Base-by-base conservation (phyloP, 1,140 invertebrate species). In the Globodera rostochiensis region DNA sequence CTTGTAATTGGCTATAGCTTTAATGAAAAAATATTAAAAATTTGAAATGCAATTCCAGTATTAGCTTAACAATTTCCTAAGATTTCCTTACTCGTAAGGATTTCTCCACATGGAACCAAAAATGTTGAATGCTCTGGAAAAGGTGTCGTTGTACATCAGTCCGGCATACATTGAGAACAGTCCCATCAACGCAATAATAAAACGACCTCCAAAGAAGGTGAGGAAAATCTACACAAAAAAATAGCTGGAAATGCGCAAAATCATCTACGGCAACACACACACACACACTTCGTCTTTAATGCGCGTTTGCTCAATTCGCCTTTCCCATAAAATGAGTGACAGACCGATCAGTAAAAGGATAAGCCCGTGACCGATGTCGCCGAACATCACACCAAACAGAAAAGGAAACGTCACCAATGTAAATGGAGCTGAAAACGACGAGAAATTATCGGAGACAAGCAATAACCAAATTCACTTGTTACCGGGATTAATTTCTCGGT, bases 161-260 rank as follows among this genome's bases (percentile, higher is more conserved):
- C 97, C 97, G 15, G 96, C 96, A 90, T 98, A 98, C 79, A 98
- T 94, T 0, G 96, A 97, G 90, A 99, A 99, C 0, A 95, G 85
- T 15, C 97, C 97, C 97, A 99, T 99, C 75, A 99, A 91, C 9
- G 98, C 91, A 73, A 99, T 96, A 84, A 99, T 98, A 91, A 99
- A 99, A 76, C 97, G 94, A 77, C 97, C 97, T 47, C 94, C 94
- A 90, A 98, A 98, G 92, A 98, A 98, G 71, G 96, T 98, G 86
- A 94, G 94, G 93, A 95, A 96, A 86, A 98, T 98, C 93, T 95
- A 92, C 15, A 85, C 83, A 53, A 53, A 6, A 85, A 15, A 3
- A 6, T 0, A 47, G 74, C 50, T 57, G 6, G 15, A 74, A 57
- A 57, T 76, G 45, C 36, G 53, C 71, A 77, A 13, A 6, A 6